Evolutionary conservation across 2,888 invertebrate genomes (phyloP), one percentile per base, ranked within the genome.

Genomic region (Zhuqinia jingwanae): DNA sequence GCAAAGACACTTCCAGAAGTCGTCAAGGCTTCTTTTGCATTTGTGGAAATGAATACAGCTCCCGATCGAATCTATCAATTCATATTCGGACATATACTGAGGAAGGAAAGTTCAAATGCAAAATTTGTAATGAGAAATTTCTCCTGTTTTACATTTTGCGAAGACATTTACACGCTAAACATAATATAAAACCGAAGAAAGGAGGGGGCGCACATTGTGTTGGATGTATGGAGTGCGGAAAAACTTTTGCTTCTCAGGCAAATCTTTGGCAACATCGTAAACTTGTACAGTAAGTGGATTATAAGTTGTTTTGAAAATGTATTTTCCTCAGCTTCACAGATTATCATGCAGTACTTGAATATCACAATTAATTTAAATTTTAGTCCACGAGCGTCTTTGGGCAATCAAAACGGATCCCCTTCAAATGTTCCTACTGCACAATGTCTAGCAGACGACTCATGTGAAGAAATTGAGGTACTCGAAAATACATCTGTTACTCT

Each of bases 131-230:
- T 8, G 17, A 42, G 22, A 1, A 27, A 22, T 68, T 68, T 22
- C 42, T 68, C 13, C 68, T 42, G 1, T 68, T 42, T n/a, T 68
- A 68, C 68, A 68, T 42, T 42, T 17, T 68, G 15, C 36, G 22
- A 15, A n/a, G 68, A 10, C 68, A 68, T 20, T 11, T 20, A 1
- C 11, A 42, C 1, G 42, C 36, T 10, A 68, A 68, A 20, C 68
- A 68, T 11, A 68, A 68, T 22, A 45, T 68, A 2, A 17, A 13
- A 8, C n/a, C 63, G 2, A 15, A 50, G 2, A n/a, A 15, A 13
- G 30, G 36, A 6, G 36, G n/a, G 1, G 58, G 25, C 6, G 15
- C 13, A 11, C 30, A 15, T 10, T 13, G 13, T 1, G 45, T 68
- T 42, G 68, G 68, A 3, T 68, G 68, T 17, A 42, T 11, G 0